phyloP scores from a whole-genome alignment of 2,113 vertebrate genomes.

The human region DNA sequence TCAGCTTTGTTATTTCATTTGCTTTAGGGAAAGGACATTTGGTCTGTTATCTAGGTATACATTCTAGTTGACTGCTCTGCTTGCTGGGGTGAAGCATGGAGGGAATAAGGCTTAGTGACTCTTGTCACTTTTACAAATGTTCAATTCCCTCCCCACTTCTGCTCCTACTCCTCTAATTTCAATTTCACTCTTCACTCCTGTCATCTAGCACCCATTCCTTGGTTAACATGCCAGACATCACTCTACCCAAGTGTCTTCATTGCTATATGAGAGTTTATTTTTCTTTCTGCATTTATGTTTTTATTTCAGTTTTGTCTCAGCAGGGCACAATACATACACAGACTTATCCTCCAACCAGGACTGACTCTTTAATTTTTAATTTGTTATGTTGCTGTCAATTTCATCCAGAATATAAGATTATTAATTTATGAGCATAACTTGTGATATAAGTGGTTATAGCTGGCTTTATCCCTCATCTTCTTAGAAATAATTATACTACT shows the following conservation, averaged over 20 bases:
- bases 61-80: not conserved
- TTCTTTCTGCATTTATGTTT: not conserved
- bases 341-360: conserved; percentile 14
- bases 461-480: not conserved
- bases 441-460: not conserved
- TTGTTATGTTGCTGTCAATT: conserved; percentile 12
- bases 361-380: not conserved
- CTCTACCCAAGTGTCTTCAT: not conserved
- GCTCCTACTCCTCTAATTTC: not conserved
- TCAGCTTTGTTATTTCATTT: not conserved
- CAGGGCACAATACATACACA: not conserved
- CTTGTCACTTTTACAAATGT: not conserved
- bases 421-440: conserved; percentile 7
- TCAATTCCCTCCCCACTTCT: not conserved
- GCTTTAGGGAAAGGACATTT: not conserved
- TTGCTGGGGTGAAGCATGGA: not conserved
- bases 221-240: not conserved
- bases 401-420: conserved; percentile 1
- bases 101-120: not conserved
- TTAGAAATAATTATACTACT: not conserved
- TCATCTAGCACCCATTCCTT: not conserved
- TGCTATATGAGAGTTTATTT: not conserved
- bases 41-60: not conserved
- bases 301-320: conserved; percentile 20
- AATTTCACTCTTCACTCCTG: not conserved